Evolutionary conservation across 1,140 invertebrate genomes (phyloP).

Genomic region (Drosophila ironensis): DNA sequence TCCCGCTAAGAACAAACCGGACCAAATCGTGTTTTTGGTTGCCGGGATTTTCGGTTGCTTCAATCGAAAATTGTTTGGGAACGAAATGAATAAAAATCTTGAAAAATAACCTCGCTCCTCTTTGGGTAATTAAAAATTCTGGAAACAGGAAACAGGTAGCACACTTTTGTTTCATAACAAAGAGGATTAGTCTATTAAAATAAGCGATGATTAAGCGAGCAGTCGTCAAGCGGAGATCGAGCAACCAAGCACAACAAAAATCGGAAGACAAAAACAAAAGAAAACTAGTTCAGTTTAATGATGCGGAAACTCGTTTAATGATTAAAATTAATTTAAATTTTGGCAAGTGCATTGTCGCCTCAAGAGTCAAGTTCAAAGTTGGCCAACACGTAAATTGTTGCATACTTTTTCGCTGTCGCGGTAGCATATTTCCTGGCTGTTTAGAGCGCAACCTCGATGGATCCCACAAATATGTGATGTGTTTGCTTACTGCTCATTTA

Average conservation of each 20-base stretch:
- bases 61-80: conserved; percentile 38
- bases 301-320: conserved; percentile 44
- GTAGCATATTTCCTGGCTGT: conserved; percentile 3
- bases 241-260: not conserved
- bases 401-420: not conserved
- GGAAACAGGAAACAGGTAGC: conserved; percentile 16
- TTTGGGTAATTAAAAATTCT: conserved; percentile 1
- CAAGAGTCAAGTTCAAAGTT: conserved; percentile 28
- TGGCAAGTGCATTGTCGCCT: conserved; percentile 30
- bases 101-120: conserved; percentile 17
- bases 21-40: conserved; percentile 22
- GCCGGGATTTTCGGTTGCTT: conserved; percentile 25
- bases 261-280: not conserved
- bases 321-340: conserved; percentile 29
- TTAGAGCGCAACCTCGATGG: no score
- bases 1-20: conserved; percentile 20
- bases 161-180: conserved; percentile 17
- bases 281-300: conserved; percentile 35
- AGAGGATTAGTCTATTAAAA: conserved; percentile 14
- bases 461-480: not conserved
- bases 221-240: conserved; percentile 39
- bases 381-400: not conserved
- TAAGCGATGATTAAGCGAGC: not conserved
- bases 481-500: not conserved
- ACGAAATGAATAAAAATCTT: conserved; percentile 34